These are phyloP conservation scores for Syrphus vitripennis DNA, from an alignment of 2,888 invertebrate species.

Conservation along the genomic window DNA sequence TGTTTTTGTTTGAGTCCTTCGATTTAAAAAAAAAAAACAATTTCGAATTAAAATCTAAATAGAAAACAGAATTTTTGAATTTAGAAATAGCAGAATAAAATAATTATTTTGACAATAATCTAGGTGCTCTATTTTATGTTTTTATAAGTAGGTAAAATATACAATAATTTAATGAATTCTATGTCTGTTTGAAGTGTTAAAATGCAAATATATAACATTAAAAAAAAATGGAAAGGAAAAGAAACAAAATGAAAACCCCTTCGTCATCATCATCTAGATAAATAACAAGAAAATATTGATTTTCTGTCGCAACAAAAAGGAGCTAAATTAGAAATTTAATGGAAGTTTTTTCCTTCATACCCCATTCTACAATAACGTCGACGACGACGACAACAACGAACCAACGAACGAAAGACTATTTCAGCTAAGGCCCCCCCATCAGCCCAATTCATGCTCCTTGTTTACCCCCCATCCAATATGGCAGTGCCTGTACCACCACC, in stretches of 20 bases:
- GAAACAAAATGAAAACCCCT: constrained; percentile 42
- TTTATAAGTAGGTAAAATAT: background rate
- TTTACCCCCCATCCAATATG: constrained; percentile 24
- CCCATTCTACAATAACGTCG: constrained; percentile 29
- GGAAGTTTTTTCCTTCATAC: constrained; percentile 36
- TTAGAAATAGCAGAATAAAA: too few species aligned
- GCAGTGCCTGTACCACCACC: constrained; percentile 51
- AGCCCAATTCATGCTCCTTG: constrained; percentile 16
- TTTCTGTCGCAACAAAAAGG: constrained; percentile 69
- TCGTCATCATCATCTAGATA: constrained; percentile 42
- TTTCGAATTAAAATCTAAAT: constrained; percentile 7
- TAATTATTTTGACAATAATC: too few species aligned
- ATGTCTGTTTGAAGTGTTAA: constrained; percentile 44
- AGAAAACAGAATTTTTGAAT: background rate
- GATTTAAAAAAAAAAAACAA: constrained; percentile 46
- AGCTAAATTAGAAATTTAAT: constrained; percentile 72
- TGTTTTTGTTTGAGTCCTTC: background rate
- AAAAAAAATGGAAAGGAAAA: too few species aligned
- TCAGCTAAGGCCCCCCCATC: constrained; percentile 20
- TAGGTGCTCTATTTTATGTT: background rate
- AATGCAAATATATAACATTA: constrained; percentile 57
- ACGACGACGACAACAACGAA: background rate
- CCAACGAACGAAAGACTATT: background rate
- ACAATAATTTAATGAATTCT: constrained; percentile 4
- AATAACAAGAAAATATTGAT: constrained; percentile 70